Conservation (phyloP, 2,888 invertebrate genomes). For the Podabrus alpinus region DNA sequence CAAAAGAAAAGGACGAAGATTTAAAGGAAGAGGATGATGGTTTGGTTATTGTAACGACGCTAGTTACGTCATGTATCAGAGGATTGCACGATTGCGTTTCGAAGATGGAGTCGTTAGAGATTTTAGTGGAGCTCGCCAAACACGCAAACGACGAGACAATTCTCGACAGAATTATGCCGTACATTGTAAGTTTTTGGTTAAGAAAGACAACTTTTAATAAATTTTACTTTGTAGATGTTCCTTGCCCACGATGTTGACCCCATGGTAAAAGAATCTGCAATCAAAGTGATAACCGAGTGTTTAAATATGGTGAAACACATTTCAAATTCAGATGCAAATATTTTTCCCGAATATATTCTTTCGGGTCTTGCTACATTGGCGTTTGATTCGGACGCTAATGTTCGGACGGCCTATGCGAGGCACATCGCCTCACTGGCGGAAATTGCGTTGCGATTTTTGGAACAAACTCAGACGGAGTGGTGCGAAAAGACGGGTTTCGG, state of each 20-base stretch:
- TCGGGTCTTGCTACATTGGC: conserved; percentile 78
- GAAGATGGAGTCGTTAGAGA: conserved; percentile 82
- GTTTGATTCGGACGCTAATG: conserved; percentile 80
- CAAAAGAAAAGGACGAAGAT: conserved; percentile 44
- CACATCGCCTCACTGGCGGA: conserved; percentile 89
- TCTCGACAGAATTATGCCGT: conserved; percentile 92
- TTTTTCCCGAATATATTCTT: conserved; percentile 96
- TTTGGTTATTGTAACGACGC: conserved; percentile 82
- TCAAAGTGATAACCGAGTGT: conserved; percentile 81
- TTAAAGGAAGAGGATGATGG: conserved; percentile 59
- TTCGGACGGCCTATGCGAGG: conserved; percentile 86
- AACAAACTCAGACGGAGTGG: conserved; percentile 72
- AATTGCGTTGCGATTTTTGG: conserved; percentile 82
- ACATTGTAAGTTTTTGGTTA: conserved; percentile 72
- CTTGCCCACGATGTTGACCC: conserved; percentile 79
- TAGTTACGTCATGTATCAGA: conserved; percentile 87
- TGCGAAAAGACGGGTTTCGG: conserved; percentile 44
- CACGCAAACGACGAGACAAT: conserved; percentile 89
- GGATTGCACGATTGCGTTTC: conserved; percentile 83
- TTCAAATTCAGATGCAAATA: conserved; percentile 86
- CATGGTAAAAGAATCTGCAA: conserved; percentile 85
- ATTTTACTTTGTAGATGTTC: conserved; percentile 66
- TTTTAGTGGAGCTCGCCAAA: conserved; percentile 78
- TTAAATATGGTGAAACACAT: conserved; percentile 73
- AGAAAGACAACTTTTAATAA: background rate